Evolutionary conservation across 2,797 vertebrate species (phyloP).

Genomic region (Orientallactaga sibirica): DNA sequence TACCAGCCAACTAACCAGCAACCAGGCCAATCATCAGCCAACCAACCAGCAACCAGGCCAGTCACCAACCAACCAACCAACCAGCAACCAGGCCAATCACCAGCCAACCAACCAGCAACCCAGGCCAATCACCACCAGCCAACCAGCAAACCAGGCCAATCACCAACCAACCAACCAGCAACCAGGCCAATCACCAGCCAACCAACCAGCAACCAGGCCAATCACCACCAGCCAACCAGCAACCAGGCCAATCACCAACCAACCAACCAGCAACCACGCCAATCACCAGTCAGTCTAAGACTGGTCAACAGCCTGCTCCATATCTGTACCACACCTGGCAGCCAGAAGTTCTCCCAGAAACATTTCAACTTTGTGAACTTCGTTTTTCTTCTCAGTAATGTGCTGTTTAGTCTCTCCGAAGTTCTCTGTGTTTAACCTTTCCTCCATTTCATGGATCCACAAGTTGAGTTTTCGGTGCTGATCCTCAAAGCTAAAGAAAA

Average conservation of each 20-base stretch:
- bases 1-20: too few relatives aligned
- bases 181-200: too few relatives aligned
- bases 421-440: constrained; percentile 93
- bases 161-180: not conserved
- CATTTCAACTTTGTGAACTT: constrained; percentile 94
- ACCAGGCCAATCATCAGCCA: not conserved
- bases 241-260: not conserved
- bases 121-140: not conserved
- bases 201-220: too few relatives aligned
- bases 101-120: too few relatives aligned
- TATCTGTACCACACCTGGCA: constrained; percentile 90
- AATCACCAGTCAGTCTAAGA: not conserved
- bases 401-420: constrained; percentile 92
- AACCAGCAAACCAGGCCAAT: too few relatives aligned
- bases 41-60: not conserved
- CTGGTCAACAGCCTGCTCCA: not conserved
- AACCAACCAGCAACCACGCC: not conserved
- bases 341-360: constrained; percentile 95
- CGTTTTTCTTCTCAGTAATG: constrained; percentile 93
- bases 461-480: constrained; percentile 93
- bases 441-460: constrained; percentile 95
- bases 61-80: not conserved
- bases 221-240: too few relatives aligned
- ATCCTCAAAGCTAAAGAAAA: constrained; percentile 92
- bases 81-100: too few relatives aligned